Conservation (phyloP, 2,888 invertebrate species). For the Rhaphigaster nebulosa region DNA sequence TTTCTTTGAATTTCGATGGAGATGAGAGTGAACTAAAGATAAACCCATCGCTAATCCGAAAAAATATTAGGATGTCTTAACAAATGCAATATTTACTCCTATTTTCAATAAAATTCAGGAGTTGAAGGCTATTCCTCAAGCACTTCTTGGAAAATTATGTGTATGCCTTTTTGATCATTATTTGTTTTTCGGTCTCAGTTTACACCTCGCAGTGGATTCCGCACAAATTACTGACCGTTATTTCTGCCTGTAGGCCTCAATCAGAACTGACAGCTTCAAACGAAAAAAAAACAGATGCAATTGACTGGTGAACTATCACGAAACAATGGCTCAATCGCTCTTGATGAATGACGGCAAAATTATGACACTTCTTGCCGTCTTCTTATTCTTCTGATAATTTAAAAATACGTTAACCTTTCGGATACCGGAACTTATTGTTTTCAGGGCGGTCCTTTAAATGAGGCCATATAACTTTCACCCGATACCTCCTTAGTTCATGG, state of each 20-base stretch:
- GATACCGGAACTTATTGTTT: slow-evolving; percentile 4
- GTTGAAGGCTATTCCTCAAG: no score
- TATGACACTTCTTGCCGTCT: neutral
- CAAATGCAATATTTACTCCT: no score
- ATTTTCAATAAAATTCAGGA: no score
- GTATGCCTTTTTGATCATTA: no score
- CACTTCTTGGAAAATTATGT: no score
- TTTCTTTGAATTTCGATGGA: no score
- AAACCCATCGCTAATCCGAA: no score
- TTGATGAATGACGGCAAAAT: slow-evolving; percentile 21
- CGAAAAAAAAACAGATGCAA: neutral
- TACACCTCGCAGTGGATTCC: neutral
- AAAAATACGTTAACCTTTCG: neutral
- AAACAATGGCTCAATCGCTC: neutral
- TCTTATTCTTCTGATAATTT: neutral
- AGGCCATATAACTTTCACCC: slow-evolving; percentile 13
- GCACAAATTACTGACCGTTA: neutral
- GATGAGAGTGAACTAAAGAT: no score
- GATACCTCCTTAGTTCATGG: no score
- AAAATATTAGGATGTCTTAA: no score
- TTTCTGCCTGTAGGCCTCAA: neutral
- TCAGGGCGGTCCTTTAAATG: neutral
- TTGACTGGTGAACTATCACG: neutral
- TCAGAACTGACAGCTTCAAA: neutral
- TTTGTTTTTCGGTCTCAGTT: neutral